phyloP scores from a whole-genome alignment of 2,888 invertebrate genomes.

The Drosophila peninsularis region DNA sequence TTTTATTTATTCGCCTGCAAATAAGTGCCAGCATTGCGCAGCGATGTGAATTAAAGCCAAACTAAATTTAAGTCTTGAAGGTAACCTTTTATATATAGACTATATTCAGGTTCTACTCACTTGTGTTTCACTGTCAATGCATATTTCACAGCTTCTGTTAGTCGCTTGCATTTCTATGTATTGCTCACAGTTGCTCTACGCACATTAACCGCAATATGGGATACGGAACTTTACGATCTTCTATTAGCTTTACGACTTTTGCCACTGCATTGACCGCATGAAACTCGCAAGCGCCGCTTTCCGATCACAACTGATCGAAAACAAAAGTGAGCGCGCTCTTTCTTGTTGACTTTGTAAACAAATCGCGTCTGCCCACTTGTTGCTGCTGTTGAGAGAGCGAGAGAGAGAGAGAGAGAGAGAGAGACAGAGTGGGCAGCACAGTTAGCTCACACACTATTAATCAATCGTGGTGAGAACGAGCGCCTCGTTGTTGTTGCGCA shows the following conservation, averaged over 20 bases:
- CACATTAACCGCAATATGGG: slow-evolving; percentile 18
- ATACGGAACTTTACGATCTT: slow-evolving; percentile 16
- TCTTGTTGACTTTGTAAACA: slow-evolving; percentile 66
- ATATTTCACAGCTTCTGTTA: neutral
- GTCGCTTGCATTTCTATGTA: slow-evolving; percentile 7
- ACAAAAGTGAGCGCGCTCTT: slow-evolving; percentile 38
- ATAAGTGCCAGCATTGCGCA: neutral
- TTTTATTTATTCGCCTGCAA: slow-evolving; percentile 7
- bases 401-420: neutral
- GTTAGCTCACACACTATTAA: too few species aligned
- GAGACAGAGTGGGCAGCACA: too few species aligned
- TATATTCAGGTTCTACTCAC: too few species aligned
- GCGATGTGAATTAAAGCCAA: slow-evolving; percentile 1
- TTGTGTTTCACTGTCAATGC: neutral
- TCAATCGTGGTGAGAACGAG: neutral
- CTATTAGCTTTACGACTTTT: slow-evolving; percentile 30
- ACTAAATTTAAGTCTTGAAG: neutral
- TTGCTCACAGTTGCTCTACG: slow-evolving; percentile 1
- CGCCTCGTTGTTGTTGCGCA: neutral
- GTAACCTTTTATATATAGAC: too few species aligned
- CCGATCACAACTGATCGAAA: slow-evolving; percentile 57
- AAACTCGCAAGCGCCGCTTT: slow-evolving; percentile 61
- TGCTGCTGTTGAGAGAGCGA: slow-evolving; percentile 10
- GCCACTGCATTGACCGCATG: slow-evolving; percentile 20
- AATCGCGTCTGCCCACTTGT: slow-evolving; percentile 37